A percentile compares a stretch with the other conserved stretches of the same genome.
phyloP scores from a whole-genome alignment of 2,888 invertebrate genomes.

The Troilus luridus region DNA sequence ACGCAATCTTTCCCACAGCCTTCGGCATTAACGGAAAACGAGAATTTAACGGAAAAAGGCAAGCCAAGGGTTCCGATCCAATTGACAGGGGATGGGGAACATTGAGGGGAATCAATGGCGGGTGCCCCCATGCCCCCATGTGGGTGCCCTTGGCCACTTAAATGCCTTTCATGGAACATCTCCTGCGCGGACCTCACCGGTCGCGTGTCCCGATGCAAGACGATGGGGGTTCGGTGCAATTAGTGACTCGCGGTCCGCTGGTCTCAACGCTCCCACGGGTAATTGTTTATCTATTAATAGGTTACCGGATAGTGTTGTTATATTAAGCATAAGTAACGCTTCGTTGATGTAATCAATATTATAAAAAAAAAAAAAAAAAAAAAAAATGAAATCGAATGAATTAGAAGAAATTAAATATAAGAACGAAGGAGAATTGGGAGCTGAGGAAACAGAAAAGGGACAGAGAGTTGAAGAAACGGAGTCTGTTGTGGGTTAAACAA shows the following conservation, averaged over 20 bases:
- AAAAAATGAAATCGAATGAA: no score
- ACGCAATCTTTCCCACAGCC: not conserved
- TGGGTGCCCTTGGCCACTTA: slow-evolving; percentile 23
- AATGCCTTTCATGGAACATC: slow-evolving; percentile 16
- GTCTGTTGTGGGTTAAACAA: no score
- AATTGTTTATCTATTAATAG: slow-evolving; percentile 8
- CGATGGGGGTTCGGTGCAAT: not conserved
- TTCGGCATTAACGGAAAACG: not conserved
- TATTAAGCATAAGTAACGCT: not conserved
- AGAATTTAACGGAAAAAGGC: slow-evolving; percentile 20
- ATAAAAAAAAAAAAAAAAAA: no score
- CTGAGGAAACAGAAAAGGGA: no score
- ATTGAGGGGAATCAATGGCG: not conserved
- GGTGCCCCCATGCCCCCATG: slow-evolving; percentile 24
- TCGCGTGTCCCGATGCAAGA: not conserved
- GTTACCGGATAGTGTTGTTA: not conserved
- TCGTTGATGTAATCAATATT: no score
- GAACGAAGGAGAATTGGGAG: no score
- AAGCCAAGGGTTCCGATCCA: not conserved
- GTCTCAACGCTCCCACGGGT: not conserved
- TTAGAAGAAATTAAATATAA: no score
- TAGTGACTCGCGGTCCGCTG: not conserved
- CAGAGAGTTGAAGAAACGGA: no score
- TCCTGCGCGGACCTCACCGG: not conserved
- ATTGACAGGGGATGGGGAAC: not conserved